Base-by-base conservation (phyloP, 2,113 vertebrate species). In the Mirounga angustirostris region DNA sequence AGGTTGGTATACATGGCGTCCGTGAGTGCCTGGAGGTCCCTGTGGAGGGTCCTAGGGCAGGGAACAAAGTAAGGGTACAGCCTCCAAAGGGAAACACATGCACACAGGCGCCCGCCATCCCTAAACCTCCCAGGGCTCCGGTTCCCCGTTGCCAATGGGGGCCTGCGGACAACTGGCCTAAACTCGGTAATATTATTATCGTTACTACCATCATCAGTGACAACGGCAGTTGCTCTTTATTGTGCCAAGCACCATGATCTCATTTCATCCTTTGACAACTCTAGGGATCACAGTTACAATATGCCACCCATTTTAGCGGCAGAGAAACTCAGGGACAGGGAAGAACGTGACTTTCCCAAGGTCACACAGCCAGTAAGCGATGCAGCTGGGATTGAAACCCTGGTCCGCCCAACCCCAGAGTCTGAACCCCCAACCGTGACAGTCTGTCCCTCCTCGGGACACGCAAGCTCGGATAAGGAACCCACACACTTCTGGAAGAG, bases 1-100 rank as follows among this genome's bases (percentile, higher is more conserved):
- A 99, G 98, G 97, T 99, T 99, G 81, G 97, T 81, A 40, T 98
- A 95, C 99, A 99, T 99, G 46, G 97, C 97, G 16, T 96, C 97
- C 0, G 99, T 99, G 4, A 99, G 98, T 0, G 83, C 15, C 11
- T 95, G 82, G n/a, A 99, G 97, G 93, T 98, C 99, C 73, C 90
- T 93, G 78, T 99, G 99, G 16, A 98, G 99, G 28, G 99, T 98
- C 96, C 99, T 99, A 98, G 0, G 36, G 69, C 89, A 22, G 19
- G 46, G 74, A 58, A 59, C 9, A n/a, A 19, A 73, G 59, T n/a
- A 18, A 81, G 61, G 43, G 36, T 16, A 54, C 33, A 7, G 67
- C 43, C 58, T 59, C 81, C 61, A 13, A 14, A 21, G 58, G 85
- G 67, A 52, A 9, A n/a, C 4, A 26, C 2, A 14, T 3, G 33